phyloP scores from a whole-genome alignment of 2,888 invertebrate genomes.

The Lymantria dispar region DNA sequence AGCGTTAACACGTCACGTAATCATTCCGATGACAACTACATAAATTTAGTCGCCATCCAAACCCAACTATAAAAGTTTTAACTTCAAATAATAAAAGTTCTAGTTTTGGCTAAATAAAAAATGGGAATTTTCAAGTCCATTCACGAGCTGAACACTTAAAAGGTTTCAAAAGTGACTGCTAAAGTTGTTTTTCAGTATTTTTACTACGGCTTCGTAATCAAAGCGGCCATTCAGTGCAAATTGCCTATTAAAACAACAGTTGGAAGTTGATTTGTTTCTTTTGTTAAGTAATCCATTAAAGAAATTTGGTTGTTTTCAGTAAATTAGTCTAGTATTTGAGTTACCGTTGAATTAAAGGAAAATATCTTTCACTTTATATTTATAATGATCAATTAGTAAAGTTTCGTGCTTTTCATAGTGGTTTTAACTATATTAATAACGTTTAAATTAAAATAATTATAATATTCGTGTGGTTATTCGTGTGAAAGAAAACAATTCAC shows the following conservation, averaged over 20 bases:
- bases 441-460: too few relatives aligned
- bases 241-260: slow-evolving; percentile 26
- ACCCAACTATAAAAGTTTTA: too few relatives aligned
- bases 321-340: slow-evolving; percentile 7
- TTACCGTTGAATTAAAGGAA: neutral
- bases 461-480: too few relatives aligned
- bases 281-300: slow-evolving; percentile 8
- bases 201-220: slow-evolving; percentile 25
- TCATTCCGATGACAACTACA: too few relatives aligned
- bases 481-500: too few relatives aligned
- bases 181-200: slow-evolving; percentile 29
- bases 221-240: slow-evolving; percentile 20
- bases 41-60: too few relatives aligned
- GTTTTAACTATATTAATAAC: too few relatives aligned
- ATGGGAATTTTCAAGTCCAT: slow-evolving; percentile 12
- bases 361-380: neutral
- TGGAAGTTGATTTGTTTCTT: slow-evolving; percentile 18
- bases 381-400: neutral
- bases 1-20: too few relatives aligned
- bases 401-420: neutral
- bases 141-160: slow-evolving; percentile 10
- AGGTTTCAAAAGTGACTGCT: slow-evolving; percentile 19
- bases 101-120: neutral
- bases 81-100: neutral
- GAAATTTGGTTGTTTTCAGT: slow-evolving; percentile 14